Conservation (phyloP, 92 coral and sea anemone genomes). For the Porites cylindrica region DNA sequence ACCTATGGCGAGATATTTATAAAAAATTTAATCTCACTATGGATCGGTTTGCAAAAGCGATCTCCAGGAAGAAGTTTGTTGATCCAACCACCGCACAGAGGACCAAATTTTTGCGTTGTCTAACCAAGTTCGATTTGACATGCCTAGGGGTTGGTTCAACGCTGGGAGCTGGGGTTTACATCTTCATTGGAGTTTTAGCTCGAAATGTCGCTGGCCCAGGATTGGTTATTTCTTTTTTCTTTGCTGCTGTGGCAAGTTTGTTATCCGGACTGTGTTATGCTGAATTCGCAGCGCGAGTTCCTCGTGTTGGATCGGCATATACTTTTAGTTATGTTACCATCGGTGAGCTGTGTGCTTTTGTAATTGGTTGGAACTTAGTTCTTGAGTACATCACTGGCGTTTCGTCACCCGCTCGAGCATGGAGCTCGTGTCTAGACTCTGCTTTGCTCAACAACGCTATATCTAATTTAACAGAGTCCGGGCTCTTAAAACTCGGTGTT, state of each 20-base stretch:
- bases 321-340: conserved; percentile 65
- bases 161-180: conserved; percentile 45
- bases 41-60: background rate
- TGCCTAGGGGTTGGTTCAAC: background rate
- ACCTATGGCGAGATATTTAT: no score
- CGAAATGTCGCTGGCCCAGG: conserved; percentile 78
- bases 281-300: conserved; percentile 26
- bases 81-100: background rate
- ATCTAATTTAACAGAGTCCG: background rate
- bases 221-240: conserved; percentile 66
- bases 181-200: conserved; percentile 71
- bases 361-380: conserved; percentile 77
- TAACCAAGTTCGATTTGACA: conserved; percentile 12
- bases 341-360: conserved; percentile 81
- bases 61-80: background rate
- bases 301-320: conserved; percentile 73
- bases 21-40: no score
- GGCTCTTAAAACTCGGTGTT: no score
- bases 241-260: conserved; percentile 71
- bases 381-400: conserved; percentile 65
- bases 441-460: background rate
- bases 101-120: background rate
- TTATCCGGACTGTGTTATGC: conserved; percentile 76
- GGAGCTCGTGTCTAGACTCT: conserved; percentile 66
- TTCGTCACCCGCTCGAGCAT: conserved; percentile 57